These are phyloP conservation scores for Amblyteles armatorius DNA, from an alignment of 2,888 invertebrate genomes.

Conservation along the genomic window DNA sequence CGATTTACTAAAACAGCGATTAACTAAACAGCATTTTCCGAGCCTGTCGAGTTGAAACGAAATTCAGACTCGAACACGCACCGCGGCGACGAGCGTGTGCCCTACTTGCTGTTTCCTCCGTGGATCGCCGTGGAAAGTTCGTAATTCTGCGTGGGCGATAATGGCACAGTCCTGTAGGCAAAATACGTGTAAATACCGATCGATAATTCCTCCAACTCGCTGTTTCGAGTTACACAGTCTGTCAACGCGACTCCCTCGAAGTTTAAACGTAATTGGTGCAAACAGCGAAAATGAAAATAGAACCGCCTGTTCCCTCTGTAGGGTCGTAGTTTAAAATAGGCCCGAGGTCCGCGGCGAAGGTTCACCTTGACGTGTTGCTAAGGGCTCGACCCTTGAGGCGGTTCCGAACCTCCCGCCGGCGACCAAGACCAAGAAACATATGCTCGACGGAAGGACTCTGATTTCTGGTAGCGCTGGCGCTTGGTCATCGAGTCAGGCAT, in stretches of 20 bases:
- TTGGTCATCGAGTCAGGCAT: slow-evolving; percentile 73
- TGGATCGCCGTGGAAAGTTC: background rate
- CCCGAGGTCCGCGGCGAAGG: slow-evolving; percentile 36
- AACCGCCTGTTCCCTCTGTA: background rate
- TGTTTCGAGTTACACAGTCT: background rate
- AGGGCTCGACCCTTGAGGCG: slow-evolving; percentile 56
- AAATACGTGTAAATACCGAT: background rate
- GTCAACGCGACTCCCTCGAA: background rate
- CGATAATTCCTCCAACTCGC: background rate
- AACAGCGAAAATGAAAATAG: slow-evolving; percentile 10
- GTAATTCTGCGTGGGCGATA: background rate
- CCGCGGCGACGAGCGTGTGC: no score
- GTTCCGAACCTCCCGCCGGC: slow-evolving; percentile 30
- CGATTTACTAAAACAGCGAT: no score
- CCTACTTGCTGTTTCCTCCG: background rate
- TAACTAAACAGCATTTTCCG: no score
- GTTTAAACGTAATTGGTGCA: background rate
- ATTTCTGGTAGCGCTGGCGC: slow-evolving; percentile 22
- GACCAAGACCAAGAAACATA: slow-evolving; percentile 38
- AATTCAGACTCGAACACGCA: background rate
- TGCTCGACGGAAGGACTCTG: slow-evolving; percentile 43
- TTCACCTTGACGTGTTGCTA: slow-evolving; percentile 68
- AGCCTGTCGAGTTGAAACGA: background rate
- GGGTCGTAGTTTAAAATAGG: slow-evolving; percentile 27
- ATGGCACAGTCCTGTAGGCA: background rate